Percentiles rank a stretch among this genome's conserved stretches.
phyloP scores from a whole-genome alignment of 2,113 vertebrate species.

The Dipodomys merriami region DNA sequence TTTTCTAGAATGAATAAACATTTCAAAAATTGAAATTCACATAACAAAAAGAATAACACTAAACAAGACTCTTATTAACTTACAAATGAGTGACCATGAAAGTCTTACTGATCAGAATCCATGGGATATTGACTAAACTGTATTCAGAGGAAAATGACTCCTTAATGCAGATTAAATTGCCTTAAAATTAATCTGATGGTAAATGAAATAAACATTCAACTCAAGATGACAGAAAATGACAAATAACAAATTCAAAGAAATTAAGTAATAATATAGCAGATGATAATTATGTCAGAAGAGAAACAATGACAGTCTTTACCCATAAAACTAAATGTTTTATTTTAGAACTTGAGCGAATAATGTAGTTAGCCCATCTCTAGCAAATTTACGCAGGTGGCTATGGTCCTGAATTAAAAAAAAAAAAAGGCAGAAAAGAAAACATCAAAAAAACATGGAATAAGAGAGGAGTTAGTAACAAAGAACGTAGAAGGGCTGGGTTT shows the following conservation, averaged over 20 bases:
- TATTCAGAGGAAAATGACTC: slow-evolving; percentile 35
- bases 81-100: slow-evolving; percentile 29
- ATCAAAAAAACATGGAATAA: not conserved
- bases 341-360: slow-evolving; percentile 35
- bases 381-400: not conserved
- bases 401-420: not conserved
- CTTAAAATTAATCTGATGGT: slow-evolving; percentile 56
- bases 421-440: no score
- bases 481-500: not conserved
- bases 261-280: slow-evolving; percentile 34
- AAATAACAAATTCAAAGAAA: slow-evolving; percentile 33
- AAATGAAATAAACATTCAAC: slow-evolving; percentile 49
- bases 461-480: not conserved
- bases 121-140: not conserved
- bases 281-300: slow-evolving; percentile 24
- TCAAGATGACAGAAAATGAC: slow-evolving; percentile 28
- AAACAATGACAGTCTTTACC: not conserved
- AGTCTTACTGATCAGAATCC: slow-evolving; percentile 2
- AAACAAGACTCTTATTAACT: slow-evolving; percentile 9
- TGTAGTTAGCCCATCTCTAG: not conserved
- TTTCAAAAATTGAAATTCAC: slow-evolving; percentile 31
- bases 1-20: not conserved
- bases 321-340: not conserved
- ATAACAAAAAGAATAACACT: not conserved
- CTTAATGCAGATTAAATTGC: slow-evolving; percentile 44